These are phyloP conservation scores for Falco novaeseelandiae DNA, from an alignment of 2,797 vertebrate genomes.

Conservation along the genomic window DNA sequence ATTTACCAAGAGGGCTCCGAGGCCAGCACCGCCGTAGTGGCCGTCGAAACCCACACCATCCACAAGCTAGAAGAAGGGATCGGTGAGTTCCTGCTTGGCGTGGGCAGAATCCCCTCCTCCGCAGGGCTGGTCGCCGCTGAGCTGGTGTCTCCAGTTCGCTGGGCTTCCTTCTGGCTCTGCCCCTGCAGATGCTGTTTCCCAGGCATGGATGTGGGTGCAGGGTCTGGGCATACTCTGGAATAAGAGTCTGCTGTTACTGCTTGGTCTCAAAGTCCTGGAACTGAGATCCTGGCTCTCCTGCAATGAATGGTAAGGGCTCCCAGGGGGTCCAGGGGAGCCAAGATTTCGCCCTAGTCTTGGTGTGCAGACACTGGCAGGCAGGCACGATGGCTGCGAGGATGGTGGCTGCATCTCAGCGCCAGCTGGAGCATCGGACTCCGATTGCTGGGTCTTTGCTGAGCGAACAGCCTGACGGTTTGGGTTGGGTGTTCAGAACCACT, in stretches of 20 bases:
- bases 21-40: slow-evolving; percentile 84
- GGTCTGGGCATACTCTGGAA: slow-evolving; percentile 42
- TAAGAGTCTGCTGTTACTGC: slow-evolving; percentile 42
- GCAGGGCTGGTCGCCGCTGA: not conserved
- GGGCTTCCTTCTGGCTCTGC: slow-evolving; percentile 33
- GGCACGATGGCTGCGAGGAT: not conserved
- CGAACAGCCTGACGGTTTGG: not conserved
- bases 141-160: not conserved
- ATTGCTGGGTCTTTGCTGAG: not conserved
- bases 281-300: slow-evolving; percentile 41
- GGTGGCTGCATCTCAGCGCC: not conserved
- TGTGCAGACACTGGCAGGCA: not conserved
- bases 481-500: not conserved
- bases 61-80: slow-evolving; percentile 84
- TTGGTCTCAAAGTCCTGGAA: slow-evolving; percentile 43
- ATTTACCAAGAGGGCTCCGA: slow-evolving; percentile 82
- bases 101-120: not conserved
- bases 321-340: not conserved
- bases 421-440: not conserved
- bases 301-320: slow-evolving; percentile 32
- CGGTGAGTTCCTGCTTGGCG: slow-evolving; percentile 68
- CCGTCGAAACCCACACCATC: slow-evolving; percentile 86
- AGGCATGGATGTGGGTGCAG: slow-evolving; percentile 38
- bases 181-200: slow-evolving; percentile 38
- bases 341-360: not conserved